Evolutionary conservation across 1,140 invertebrate genomes (phyloP).

Genomic region (Drosophila malerkotliana): DNA sequence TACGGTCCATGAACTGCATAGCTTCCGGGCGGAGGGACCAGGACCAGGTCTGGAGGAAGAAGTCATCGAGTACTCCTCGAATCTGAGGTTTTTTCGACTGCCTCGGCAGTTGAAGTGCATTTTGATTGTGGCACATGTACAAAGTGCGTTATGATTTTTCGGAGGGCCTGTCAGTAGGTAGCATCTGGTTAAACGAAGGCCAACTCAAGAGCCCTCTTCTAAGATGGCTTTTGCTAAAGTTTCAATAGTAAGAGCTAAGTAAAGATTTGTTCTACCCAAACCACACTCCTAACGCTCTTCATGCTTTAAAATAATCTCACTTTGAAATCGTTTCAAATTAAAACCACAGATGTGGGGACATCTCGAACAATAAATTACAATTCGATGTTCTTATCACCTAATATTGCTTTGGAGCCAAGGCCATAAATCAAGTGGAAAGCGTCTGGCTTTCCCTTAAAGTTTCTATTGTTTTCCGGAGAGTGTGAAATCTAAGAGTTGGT

Average conservation of each 20-base stretch:
- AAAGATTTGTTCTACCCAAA: not conserved
- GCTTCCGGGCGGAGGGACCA: constrained; percentile 10
- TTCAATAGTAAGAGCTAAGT: not conserved
- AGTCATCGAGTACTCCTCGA: constrained; percentile 37
- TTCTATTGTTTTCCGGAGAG: constrained; percentile 47
- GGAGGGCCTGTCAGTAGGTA: constrained; percentile 51
- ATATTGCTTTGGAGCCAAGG: constrained; percentile 39
- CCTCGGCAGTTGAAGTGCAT: constrained; percentile 46
- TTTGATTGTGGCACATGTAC: constrained; percentile 57
- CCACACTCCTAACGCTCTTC: not conserved
- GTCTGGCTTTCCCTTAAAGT: constrained; percentile 21
- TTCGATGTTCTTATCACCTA: constrained; percentile 81
- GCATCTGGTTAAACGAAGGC: constrained; percentile 34
- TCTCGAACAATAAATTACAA: constrained; percentile 69
- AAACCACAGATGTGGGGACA: constrained; percentile 33
- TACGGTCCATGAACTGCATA: constrained; percentile 73
- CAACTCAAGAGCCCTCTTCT: constrained; percentile 13
- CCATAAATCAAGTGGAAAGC: constrained; percentile 76
- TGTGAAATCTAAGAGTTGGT: constrained; percentile 66
- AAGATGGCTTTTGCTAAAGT: not conserved
- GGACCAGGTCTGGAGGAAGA: no score
- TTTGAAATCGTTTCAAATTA: constrained; percentile 53
- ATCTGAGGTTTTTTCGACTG: constrained; percentile 15
- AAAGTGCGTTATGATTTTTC: constrained; percentile 73
- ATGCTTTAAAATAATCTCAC: constrained; percentile 56